Percentiles rank a stretch among this genome's conserved stretches.
Conservation (phyloP, 2,797 vertebrate species). For the Poeciliopsis infans region DNA sequence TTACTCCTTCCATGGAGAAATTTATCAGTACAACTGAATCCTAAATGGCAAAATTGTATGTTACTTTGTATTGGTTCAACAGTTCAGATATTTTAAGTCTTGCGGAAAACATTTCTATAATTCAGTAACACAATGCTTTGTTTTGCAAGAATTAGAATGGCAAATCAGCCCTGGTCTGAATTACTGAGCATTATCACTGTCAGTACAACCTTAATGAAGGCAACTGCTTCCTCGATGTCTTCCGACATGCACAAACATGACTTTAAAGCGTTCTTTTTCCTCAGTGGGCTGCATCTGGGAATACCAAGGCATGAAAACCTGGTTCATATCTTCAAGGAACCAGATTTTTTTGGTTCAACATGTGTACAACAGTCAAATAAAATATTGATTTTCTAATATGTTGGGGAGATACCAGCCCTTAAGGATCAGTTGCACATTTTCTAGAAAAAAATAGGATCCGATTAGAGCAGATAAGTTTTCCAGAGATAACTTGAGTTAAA, state of each 20-base stretch:
- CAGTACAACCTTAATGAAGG: neutral
- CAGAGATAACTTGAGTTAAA: constrained; percentile 45
- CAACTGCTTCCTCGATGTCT: neutral
- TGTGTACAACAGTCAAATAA: neutral
- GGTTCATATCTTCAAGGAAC: neutral
- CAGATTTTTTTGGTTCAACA: neutral
- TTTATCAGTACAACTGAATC: neutral
- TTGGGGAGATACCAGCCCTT: neutral
- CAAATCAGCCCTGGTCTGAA: neutral
- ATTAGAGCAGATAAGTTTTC: constrained; percentile 20
- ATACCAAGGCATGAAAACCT: neutral
- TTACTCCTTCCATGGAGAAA: neutral
- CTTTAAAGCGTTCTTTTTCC: neutral
- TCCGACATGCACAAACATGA: constrained; percentile 1
- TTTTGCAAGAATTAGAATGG: neutral
- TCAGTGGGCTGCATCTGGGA: neutral
- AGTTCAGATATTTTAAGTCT: neutral
- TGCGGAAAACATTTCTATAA: neutral
- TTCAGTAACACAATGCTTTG: neutral
- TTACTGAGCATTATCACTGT: neutral
- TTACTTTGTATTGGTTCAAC: neutral
- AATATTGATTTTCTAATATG: constrained; percentile 1
- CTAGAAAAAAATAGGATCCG: constrained; percentile 13
- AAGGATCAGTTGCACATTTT: constrained; percentile 1
- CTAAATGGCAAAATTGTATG: neutral